Evolutionary conservation across 2,888 invertebrate genomes (phyloP), one percentile per base, ranked within the genome.

Genomic region (Atethmia centrago): DNA sequence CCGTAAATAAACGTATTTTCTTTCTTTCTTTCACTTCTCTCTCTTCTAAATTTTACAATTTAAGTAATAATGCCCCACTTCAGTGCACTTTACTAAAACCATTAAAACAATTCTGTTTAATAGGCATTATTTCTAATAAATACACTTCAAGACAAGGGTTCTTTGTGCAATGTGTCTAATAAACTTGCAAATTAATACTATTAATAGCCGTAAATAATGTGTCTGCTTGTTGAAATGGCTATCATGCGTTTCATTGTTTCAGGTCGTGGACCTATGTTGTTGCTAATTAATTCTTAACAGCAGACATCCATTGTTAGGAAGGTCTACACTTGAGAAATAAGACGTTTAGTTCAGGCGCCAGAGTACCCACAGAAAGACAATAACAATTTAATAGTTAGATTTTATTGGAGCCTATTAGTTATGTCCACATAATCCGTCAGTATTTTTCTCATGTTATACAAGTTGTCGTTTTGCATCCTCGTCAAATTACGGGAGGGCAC

Each of bases 181-280:
- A 69, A 71, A 84, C 70, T 78, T 74, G 51, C 59, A 77, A 83
- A 80, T 77, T 75, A 71, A 74, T 71, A 59, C 59, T 25, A 80
- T 77, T 75, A 71, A 74, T 71, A 59, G 62, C 31, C 62, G 79
- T 74, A 58, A 71, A 53, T 76, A 74, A 80, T 83, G 76, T 71
- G 83, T 85, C 75, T 71, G 83, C 55, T 64, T 42, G 73, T 74
- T 71, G 62, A 75, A 80, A 73, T 64, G 53, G 63, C 56, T 72
- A 62, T 77, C 76, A 82, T 71, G 81, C 75, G 55, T 66, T 77
- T 81, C 61, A 77, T 76, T 83, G 71, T 82, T 74, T 70, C 0
- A 65, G 71, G 71, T 76, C 68, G 36, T n/a, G n/a, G 42, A 67
- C 59, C 73, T 55, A 25, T 55, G 58, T 63, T 64, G 10, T 49